Percentiles rank a stretch among this genome's conserved stretches.
These are phyloP conservation scores for Tenebrosternarchus preto DNA, from an alignment of 2,113 vertebrate genomes.

Conservation along the genomic window DNA sequence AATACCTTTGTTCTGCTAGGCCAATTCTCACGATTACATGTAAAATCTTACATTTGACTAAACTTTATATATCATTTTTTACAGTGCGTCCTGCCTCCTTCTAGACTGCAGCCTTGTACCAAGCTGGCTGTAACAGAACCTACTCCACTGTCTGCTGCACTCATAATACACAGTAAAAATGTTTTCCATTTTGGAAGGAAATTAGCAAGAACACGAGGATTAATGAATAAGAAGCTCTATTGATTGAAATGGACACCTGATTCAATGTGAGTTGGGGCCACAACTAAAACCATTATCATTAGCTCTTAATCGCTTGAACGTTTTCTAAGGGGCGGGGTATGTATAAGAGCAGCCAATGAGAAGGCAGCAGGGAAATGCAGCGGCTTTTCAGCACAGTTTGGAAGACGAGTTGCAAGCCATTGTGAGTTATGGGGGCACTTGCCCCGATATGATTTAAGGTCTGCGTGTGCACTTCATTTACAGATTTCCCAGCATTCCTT, in stretches of 20 bases:
- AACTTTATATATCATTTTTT: too few relatives aligned
- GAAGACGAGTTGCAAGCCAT: conserved; percentile 53
- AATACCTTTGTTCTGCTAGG: too few relatives aligned
- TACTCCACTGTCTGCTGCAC: too few relatives aligned
- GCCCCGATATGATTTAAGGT: conserved; percentile 34
- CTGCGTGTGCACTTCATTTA: too few relatives aligned
- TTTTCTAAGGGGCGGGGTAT: conserved; percentile 6
- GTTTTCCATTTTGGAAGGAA: too few relatives aligned
- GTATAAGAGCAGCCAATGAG: background rate
- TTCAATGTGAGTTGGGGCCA: conserved; percentile 29
- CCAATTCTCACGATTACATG: too few relatives aligned
- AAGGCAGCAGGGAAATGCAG: conserved; percentile 31
- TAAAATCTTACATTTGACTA: too few relatives aligned
- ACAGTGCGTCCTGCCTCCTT: too few relatives aligned
- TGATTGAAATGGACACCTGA: background rate
- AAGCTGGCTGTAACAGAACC: too few relatives aligned
- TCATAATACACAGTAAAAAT: too few relatives aligned
- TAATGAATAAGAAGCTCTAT: conserved; percentile 1
- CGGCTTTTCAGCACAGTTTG: conserved; percentile 58
- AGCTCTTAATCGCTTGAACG: conserved; percentile 31
- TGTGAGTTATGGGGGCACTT: conserved; percentile 64
- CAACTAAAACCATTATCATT: conserved; percentile 44
- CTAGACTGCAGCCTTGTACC: too few relatives aligned
- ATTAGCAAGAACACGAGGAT: background rate
- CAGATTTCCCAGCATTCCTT: too few relatives aligned